Percentiles rank a stretch among this genome's conserved stretches.
Conservation (phyloP, 2,888 invertebrate genomes). For the Morinoia aosen region DNA sequence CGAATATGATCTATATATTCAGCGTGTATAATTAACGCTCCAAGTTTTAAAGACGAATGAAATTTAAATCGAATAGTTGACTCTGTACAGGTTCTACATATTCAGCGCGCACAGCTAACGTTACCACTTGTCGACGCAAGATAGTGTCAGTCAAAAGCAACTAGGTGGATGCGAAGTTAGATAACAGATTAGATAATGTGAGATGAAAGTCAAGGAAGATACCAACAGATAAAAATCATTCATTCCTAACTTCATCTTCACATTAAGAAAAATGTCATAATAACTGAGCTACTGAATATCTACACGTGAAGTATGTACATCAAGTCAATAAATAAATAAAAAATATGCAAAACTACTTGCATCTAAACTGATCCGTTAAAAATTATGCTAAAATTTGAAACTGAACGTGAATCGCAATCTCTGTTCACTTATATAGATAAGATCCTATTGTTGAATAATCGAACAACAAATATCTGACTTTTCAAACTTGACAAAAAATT, state of each 20-base stretch:
- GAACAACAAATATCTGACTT: background rate
- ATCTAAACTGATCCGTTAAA: background rate
- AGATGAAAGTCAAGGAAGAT: background rate
- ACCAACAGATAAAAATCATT: background rate
- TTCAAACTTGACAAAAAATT: background rate
- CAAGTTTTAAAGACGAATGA: too few relatives aligned
- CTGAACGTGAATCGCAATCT: background rate
- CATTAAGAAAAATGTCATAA: background rate
- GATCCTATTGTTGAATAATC: background rate
- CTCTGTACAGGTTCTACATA: background rate
- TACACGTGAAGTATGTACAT: background rate
- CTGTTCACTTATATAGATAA: background rate
- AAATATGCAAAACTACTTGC: too few relatives aligned
- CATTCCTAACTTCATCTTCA: background rate
- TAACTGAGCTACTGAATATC: background rate
- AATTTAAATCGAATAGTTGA: too few relatives aligned
- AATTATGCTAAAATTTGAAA: background rate
- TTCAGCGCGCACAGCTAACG: background rate
- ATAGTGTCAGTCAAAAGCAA: background rate
- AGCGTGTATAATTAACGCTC: too few relatives aligned
- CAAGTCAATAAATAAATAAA: too few relatives aligned
- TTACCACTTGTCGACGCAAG: background rate
- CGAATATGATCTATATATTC: too few relatives aligned
- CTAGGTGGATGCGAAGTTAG: background rate
- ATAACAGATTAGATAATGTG: background rate